Evolutionary conservation across 2,797 vertebrate species (phyloP).

Genomic region (Tachyglossus aculeatus): DNA sequence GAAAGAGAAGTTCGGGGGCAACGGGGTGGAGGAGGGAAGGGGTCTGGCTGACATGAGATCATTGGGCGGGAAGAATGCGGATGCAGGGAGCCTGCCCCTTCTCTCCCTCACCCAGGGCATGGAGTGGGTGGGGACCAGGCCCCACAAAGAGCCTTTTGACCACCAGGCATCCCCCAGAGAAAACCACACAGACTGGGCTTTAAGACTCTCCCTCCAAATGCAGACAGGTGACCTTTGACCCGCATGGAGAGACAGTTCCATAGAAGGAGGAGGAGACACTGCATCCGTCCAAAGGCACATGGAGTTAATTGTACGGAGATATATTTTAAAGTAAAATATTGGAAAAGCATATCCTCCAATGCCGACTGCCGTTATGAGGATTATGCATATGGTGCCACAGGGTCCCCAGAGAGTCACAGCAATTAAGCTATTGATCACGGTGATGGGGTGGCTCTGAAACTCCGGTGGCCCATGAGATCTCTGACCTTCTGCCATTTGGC

Average conservation of each 20-base stretch:
- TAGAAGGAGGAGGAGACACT: not conserved
- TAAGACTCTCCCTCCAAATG: constrained; percentile 46
- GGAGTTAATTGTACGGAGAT: constrained; percentile 46
- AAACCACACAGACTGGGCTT: constrained; percentile 29
- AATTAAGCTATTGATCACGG: constrained; percentile 52
- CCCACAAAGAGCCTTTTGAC: constrained; percentile 72
- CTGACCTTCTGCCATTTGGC: not conserved
- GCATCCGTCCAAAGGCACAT: not conserved
- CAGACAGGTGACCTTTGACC: constrained; percentile 52
- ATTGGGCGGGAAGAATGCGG: constrained; percentile 53
- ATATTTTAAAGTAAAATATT: constrained; percentile 53
- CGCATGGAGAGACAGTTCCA: not conserved
- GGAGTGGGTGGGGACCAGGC: not conserved
- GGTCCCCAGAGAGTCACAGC: constrained; percentile 27
- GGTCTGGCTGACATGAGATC: constrained; percentile 66
- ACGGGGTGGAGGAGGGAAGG: constrained; percentile 45
- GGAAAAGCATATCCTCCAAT: constrained; percentile 49
- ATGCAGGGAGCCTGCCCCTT: constrained; percentile 10
- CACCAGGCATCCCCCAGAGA: not conserved
- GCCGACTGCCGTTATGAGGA: constrained; percentile 43
- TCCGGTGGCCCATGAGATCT: too few relatives aligned
- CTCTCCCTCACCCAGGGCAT: too few relatives aligned
- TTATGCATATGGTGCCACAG: constrained; percentile 32
- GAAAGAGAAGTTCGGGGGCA: not conserved
- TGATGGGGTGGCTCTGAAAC: not conserved